Conservation (phyloP, 2,888 invertebrate genomes). For the Serripes groenlandicus region DNA sequence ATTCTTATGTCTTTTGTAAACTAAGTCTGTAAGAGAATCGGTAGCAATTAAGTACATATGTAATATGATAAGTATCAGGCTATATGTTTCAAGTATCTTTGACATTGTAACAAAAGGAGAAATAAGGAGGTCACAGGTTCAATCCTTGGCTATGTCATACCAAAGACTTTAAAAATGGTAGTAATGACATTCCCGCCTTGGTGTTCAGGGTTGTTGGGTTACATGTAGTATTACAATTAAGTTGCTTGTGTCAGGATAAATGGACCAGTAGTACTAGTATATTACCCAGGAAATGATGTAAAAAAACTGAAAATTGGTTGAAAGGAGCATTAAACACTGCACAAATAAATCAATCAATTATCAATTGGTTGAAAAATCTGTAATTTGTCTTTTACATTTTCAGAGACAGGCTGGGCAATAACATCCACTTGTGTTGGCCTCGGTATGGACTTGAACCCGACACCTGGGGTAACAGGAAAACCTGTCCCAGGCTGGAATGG, state of each 20-base stretch:
- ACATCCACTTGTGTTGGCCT: constrained; percentile 94
- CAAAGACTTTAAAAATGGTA: too few species aligned
- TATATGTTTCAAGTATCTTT: too few species aligned
- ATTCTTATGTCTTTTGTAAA: too few species aligned
- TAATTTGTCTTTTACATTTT: not conserved
- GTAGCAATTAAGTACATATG: too few species aligned
- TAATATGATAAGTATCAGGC: too few species aligned
- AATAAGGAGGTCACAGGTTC: too few species aligned
- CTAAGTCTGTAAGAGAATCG: too few species aligned
- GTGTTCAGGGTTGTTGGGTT: too few species aligned
- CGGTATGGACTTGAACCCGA: constrained; percentile 89
- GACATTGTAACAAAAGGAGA: too few species aligned
- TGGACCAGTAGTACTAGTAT: not conserved
- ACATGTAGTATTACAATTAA: too few species aligned
- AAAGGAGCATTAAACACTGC: not conserved
- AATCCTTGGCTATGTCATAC: too few species aligned
- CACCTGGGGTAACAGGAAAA: constrained; percentile 91
- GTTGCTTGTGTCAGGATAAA: not conserved
- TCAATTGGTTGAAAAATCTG: not conserved
- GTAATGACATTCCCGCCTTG: too few species aligned
- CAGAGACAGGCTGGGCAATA: constrained; percentile 95
- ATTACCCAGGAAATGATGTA: not conserved
- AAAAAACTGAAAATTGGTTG: not conserved
- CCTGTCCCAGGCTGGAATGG: constrained; percentile 95
- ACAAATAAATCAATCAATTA: not conserved